phyloP scores from a whole-genome alignment of 2,113 vertebrate species.

The Notarius quadriscutis region DNA sequence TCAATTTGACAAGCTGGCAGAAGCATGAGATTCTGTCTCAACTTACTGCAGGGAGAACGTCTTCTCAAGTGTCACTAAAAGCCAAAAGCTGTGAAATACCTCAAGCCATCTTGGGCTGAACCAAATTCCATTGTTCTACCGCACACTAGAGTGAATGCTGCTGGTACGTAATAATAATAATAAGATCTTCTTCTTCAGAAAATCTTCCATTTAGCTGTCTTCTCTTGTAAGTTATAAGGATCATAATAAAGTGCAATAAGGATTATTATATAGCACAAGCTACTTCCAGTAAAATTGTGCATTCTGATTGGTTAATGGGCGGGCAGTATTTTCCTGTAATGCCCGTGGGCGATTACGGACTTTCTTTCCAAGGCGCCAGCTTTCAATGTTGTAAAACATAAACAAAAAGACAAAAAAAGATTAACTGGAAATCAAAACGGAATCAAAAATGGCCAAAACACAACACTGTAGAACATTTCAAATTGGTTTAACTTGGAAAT shows the following conservation, averaged over 20 bases:
- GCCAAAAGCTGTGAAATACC: conserved; percentile 1
- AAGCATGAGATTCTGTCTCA: conserved; percentile 3
- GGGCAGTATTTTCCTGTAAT: no score
- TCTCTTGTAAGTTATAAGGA: not conserved
- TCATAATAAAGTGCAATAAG: not conserved
- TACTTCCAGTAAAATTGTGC: no score
- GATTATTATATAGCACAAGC: no score
- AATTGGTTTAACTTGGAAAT: no score
- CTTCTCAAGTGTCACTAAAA: conserved; percentile 15
- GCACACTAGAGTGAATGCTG: conserved; percentile 2
- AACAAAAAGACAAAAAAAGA: no score
- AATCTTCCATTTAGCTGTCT: not conserved
- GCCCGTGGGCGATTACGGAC: no score
- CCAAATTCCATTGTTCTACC: conserved; percentile 19
- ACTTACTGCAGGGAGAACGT: not conserved
- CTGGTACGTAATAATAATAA: not conserved
- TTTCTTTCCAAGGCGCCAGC: no score
- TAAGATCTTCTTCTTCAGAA: not conserved
- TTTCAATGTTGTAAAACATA: no score
- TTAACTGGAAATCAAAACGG: no score
- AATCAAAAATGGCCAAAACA: no score
- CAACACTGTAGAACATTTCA: no score
- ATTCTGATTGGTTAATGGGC: no score
- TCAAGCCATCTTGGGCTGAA: not conserved
- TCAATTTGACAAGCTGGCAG: conserved; percentile 21